Base-by-base conservation (phyloP, 2,113 vertebrate genomes). In the Guaruba guarouba region DNA sequence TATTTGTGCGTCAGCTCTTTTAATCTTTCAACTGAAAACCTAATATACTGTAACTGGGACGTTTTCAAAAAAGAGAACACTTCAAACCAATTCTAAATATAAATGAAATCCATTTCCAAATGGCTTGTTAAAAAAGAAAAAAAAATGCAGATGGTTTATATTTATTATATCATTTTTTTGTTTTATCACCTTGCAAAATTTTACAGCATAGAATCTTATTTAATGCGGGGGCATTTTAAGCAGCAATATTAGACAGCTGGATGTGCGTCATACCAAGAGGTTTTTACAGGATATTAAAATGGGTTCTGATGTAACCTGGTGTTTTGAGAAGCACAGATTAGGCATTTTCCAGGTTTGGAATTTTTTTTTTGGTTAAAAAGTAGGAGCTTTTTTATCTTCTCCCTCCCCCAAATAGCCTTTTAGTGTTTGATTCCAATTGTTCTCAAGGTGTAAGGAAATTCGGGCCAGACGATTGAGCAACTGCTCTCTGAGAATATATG, bases 181-280 rank as follows among this genome's bases (percentile, higher is more conserved):
- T 97, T 98, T 98, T 98, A 98, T 97, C 97, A 98, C 97, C 98
- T 97, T 98, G 94, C 98, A 98, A 98, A 98, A 97, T 97, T 98
- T 98, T 97, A 98, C 82, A 87, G 97, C 96, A 94, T 92, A 92
- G 96, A 98, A 97, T 98, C 97, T 98, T 98, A 98, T 98, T 98
- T 98, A 98, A 98, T 80, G 68, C 15, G 31, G 90, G 96, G 96
- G 94, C 97, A 98, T 97, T 98, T 96, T 97, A 94, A 97, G 90
- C 92, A 96, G 97, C 97, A 96, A 96, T 97, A 97, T 97, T 97
- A 96, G 97, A 93, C 97, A 98, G 98, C 97, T 98, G 98, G 93
- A 97, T 97, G 89, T 97, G 96, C 88, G 96, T 97, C 96, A 90
- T 97, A 93, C 95, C 91, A 86, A 84, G 93, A 90, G 54, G 88